These are phyloP conservation scores for Oscheius onirici DNA, from an alignment of 2,888 invertebrate species.

Conservation along the genomic window DNA sequence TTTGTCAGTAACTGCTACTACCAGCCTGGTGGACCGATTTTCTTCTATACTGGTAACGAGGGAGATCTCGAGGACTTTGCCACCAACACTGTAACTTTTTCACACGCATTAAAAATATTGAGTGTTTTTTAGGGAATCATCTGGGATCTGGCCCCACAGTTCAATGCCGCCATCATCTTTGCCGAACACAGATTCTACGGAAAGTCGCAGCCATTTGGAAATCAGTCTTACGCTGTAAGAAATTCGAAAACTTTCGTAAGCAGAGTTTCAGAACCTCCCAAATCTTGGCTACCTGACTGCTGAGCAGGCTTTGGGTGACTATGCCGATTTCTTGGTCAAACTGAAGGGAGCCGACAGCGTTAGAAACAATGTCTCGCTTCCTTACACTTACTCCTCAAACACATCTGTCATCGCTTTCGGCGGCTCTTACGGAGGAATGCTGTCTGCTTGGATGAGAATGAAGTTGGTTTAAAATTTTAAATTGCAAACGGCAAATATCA, in stretches of 20 bases:
- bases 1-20: slow-evolving; percentile 33
- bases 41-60: slow-evolving; percentile 95
- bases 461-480: not conserved
- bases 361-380: slow-evolving; percentile 29
- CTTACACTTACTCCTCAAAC: slow-evolving; percentile 59
- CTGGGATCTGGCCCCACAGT: slow-evolving; percentile 86
- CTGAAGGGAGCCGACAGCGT: slow-evolving; percentile 72
- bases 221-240: slow-evolving; percentile 66
- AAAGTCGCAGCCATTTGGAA: slow-evolving; percentile 85
- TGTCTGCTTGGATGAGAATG: slow-evolving; percentile 92
- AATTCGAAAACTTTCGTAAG: not conserved
- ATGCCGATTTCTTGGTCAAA: slow-evolving; percentile 81
- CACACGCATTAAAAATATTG: slow-evolving; percentile 69
- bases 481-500: slow-evolving; percentile 71
- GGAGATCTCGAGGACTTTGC: slow-evolving; percentile 89
- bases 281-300: slow-evolving; percentile 81
- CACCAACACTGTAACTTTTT: slow-evolving; percentile 81
- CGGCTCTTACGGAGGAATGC: slow-evolving; percentile 97
- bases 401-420: slow-evolving; percentile 84
- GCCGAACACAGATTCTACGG: slow-evolving; percentile 98
- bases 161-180: slow-evolving; percentile 85
- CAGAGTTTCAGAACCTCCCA: not conserved
- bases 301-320: slow-evolving; percentile 92
- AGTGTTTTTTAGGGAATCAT: slow-evolving; percentile 80
- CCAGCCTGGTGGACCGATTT: slow-evolving; percentile 80